Base-by-base conservation (phyloP, 2,797 vertebrate species). In the Chlorospingus semifuscus region DNA sequence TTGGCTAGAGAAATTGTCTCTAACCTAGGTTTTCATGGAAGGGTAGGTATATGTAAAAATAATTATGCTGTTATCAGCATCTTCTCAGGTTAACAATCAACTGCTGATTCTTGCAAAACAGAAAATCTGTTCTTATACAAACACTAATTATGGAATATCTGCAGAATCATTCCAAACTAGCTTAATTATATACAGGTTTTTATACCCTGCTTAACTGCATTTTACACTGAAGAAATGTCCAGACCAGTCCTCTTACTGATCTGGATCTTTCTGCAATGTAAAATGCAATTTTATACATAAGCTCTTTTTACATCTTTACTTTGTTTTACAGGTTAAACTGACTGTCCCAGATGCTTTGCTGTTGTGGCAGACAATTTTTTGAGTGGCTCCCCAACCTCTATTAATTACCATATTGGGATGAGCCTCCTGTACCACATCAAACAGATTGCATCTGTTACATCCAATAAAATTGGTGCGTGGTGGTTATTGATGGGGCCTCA, bases 121-220 rank as follows among this genome's bases (percentile, higher is more conserved):
- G 82, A 76, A 94, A 92, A 96, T 93, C 74, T 87, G 91, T 75
- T 94, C 94, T 95, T 93, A 95, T 95, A 93, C 95, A 97, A 97
- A 96, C 95, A 96, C 89, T 97, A 97, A 97, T 98, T 97, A 97
- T 92, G 50, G 93, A 95, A 89, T 95, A 96, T 96, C 87, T 97
- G 95, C 95, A 94, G 93, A 96, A 94, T 92, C 76, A 79, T 71
- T 94, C 91, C 52, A 95, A 97, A 97, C 74, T 74, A 49, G 91
- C 97, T 97, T 97, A 97, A 97, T 98, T 97, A 96, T 71, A 92
- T 42, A 63, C 80, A 84, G 50, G 46, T 47, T 91, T 95, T 94
- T 87, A 77, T 96, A 91, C 39, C 49, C 74, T 69, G 37, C 92
- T 96, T 97, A 89, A 97, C 95, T 94, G 41, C 82, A 90, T 97